phyloP scores from a whole-genome alignment of 1,140 invertebrate genomes.

The Glomeris maerens region DNA sequence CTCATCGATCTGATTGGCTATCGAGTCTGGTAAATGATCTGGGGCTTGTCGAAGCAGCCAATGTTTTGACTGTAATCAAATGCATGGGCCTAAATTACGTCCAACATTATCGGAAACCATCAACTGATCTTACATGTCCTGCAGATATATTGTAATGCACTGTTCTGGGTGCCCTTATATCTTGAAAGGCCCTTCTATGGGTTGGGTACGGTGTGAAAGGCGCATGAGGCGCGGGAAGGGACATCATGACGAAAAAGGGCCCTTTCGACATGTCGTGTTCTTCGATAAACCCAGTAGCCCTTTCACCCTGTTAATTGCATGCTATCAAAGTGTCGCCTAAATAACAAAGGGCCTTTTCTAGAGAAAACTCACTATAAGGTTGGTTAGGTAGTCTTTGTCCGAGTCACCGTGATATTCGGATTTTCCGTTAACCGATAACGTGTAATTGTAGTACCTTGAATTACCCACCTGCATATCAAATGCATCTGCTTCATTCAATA shows the following conservation, averaged over 20 bases:
- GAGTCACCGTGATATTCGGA: constrained; percentile 37
- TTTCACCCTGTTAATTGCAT: constrained; percentile 34
- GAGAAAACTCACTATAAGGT: constrained; percentile 52
- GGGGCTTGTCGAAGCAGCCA: constrained; percentile 58
- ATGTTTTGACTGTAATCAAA: constrained; percentile 49
- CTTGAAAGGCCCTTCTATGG: constrained; percentile 45
- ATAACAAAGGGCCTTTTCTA: not conserved
- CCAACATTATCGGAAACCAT: too few relatives aligned
- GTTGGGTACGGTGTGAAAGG: constrained; percentile 65
- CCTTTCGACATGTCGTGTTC: constrained; percentile 17
- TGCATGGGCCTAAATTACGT: too few relatives aligned
- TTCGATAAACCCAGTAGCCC: constrained; percentile 42
- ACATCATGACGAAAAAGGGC: constrained; percentile 68
- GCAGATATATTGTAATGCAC: constrained; percentile 53
- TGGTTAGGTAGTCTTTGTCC: constrained; percentile 61
- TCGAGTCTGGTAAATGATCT: constrained; percentile 38
- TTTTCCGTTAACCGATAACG: constrained; percentile 63
- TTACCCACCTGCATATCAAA: constrained; percentile 46
- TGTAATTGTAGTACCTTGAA: constrained; percentile 76
- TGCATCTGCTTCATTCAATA: not conserved
- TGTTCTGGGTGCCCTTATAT: constrained; percentile 45
- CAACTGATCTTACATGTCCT: too few relatives aligned
- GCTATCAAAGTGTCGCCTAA: constrained; percentile 10
- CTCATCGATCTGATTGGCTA: constrained; percentile 45
- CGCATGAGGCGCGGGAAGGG: constrained; percentile 66